These are phyloP conservation scores for Tetragnatha versicolor DNA, from an alignment of 1,140 invertebrate species.

Conservation along the genomic window DNA sequence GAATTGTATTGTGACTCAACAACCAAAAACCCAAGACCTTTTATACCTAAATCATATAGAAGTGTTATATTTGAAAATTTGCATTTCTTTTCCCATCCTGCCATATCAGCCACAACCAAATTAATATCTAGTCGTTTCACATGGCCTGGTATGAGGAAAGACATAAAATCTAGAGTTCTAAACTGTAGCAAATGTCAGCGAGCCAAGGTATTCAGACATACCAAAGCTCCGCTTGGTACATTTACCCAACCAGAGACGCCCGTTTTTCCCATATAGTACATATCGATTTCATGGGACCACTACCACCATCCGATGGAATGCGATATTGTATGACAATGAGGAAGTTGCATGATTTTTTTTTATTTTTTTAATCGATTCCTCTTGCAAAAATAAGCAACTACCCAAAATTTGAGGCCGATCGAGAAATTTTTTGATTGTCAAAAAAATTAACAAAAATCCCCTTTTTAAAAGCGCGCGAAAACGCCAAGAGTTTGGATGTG, in stretches of 20 bases:
- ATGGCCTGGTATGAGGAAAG: conserved; percentile 63
- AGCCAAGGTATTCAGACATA: conserved; percentile 55
- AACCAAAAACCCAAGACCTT: neutral
- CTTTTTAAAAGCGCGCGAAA: too few relatives aligned
- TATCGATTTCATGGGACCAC: conserved; percentile 62
- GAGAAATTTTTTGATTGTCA: too few relatives aligned
- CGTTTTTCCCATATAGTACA: too few relatives aligned
- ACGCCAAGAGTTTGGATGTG: too few relatives aligned
- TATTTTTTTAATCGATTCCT: too few relatives aligned
- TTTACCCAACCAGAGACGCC: too few relatives aligned
- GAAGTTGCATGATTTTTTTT: too few relatives aligned
- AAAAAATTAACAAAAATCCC: too few relatives aligned
- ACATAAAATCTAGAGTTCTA: conserved; percentile 51
- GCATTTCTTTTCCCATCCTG: conserved; percentile 59
- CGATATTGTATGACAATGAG: conserved; percentile 62
- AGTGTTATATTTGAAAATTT: conserved; percentile 44
- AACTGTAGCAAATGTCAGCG: conserved; percentile 57
- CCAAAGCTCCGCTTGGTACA: conserved; percentile 44
- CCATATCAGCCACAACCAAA: conserved; percentile 55
- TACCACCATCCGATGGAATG: conserved; percentile 56
- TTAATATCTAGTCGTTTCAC: conserved; percentile 63
- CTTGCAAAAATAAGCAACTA: too few relatives aligned
- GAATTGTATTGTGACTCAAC: neutral
- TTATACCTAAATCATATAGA: neutral
- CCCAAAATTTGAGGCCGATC: too few relatives aligned